phyloP scores from a whole-genome alignment of 92 coral and sea anemone species.

The Epizoanthus ramosus region DNA sequence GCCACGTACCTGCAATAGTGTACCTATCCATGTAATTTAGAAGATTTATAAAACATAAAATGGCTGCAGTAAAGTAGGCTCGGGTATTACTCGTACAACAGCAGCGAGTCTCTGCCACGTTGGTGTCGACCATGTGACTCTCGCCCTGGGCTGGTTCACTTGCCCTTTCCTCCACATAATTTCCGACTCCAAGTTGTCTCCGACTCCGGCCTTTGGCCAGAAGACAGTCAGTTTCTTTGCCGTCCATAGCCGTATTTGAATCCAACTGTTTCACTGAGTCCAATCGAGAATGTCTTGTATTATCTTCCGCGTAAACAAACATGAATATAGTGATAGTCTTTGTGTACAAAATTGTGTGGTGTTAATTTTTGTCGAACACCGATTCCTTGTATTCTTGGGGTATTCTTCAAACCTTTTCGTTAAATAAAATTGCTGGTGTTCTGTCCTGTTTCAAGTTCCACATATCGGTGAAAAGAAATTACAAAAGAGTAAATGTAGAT shows the following conservation, averaged over 20 bases:
- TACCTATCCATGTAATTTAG: slow-evolving; percentile 97
- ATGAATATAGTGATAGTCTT: neutral
- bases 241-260: neutral
- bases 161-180: neutral
- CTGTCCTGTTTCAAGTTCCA: too few species aligned
- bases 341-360: neutral
- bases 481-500: too few species aligned
- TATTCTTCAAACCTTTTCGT: too few species aligned
- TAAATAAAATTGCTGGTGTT: too few species aligned
- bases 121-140: neutral
- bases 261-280: neutral
- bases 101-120: slow-evolving; percentile 16
- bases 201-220: neutral
- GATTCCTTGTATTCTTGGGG: too few species aligned
- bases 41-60: slow-evolving; percentile 87
- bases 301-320: neutral
- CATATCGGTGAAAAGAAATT: too few species aligned
- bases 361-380: too few species aligned
- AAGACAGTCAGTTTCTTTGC: neutral
- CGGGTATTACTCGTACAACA: slow-evolving; percentile 55
- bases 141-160: neutral
- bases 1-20: slow-evolving; percentile 84
- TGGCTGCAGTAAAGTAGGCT: slow-evolving; percentile 74
- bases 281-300: too few species aligned
- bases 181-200: neutral